Conservation (phyloP, 2,888 invertebrate genomes). For the Spilosoma lubricipeda region DNA sequence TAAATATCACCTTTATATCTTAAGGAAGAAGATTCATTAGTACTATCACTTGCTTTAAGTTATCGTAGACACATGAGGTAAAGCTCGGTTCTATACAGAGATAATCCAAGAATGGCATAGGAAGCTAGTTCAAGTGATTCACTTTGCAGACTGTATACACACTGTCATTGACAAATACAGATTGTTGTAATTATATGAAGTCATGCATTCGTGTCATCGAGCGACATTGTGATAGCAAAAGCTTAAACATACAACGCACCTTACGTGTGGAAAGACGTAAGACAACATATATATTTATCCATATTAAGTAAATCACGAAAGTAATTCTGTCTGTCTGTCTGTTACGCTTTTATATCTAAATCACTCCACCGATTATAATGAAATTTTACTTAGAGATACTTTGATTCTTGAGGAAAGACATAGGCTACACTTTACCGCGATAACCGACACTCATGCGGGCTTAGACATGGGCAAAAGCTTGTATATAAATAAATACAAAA, state of each 20-base stretch:
- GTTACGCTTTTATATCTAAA: too few relatives aligned
- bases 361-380: too few relatives aligned
- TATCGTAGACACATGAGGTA: slow-evolving; percentile 40
- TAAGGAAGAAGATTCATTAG: slow-evolving; percentile 43
- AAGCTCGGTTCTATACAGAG: slow-evolving; percentile 33
- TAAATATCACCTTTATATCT: slow-evolving; percentile 28
- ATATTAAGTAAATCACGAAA: too few relatives aligned
- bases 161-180: slow-evolving; percentile 14
- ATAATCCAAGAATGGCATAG: slow-evolving; percentile 48
- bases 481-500: too few relatives aligned
- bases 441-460: too few relatives aligned
- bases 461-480: too few relatives aligned
- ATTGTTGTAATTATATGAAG: slow-evolving; percentile 32
- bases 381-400: too few relatives aligned
- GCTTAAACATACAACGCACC: background rate
- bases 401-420: too few relatives aligned
- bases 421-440: too few relatives aligned
- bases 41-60: slow-evolving; percentile 44
- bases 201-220: slow-evolving; percentile 13
- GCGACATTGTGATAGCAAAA: slow-evolving; percentile 6
- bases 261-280: background rate
- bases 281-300: too few relatives aligned
- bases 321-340: too few relatives aligned
- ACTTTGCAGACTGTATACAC: slow-evolving; percentile 22
- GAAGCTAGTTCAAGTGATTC: slow-evolving; percentile 45